Percentiles rank a stretch among this genome's conserved stretches.
Conservation (phyloP, 2,113 vertebrate species). For the Promerops cafer region DNA sequence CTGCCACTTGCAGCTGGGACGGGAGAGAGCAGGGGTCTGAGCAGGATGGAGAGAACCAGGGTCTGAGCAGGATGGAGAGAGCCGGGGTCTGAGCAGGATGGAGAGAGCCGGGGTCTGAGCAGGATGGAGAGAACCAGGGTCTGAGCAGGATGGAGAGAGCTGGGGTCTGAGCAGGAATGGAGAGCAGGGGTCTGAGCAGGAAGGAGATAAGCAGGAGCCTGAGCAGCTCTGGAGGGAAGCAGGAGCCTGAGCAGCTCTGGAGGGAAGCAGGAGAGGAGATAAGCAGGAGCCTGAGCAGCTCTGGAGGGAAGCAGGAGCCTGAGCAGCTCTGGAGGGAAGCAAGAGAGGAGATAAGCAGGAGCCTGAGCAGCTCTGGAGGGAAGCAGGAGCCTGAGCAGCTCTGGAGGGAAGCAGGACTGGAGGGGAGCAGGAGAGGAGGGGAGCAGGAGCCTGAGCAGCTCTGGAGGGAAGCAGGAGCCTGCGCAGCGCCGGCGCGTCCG, state of each 20-base stretch:
- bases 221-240: too few species aligned
- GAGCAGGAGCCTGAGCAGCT: background rate
- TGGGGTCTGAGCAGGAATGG: background rate
- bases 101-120: too few species aligned
- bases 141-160: too few species aligned
- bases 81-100: background rate
- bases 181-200: too few species aligned
- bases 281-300: too few species aligned
- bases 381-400: background rate
- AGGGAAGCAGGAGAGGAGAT: background rate
- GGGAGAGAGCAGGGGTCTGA: accelerated
- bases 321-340: background rate
- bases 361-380: too few species aligned
- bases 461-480: accelerated
- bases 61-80: too few species aligned
- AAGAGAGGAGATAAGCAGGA: too few species aligned
- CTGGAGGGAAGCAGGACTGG: too few species aligned
- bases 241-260: background rate
- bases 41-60: background rate
- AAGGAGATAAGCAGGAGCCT: too few species aligned
- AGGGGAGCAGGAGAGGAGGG: background rate
- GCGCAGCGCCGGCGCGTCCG: too few species aligned
- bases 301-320: background rate
- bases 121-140: background rate
- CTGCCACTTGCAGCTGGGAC: accelerated